Base-by-base conservation (phyloP, 2,797 vertebrate species). In the Galaxias olidus region DNA sequence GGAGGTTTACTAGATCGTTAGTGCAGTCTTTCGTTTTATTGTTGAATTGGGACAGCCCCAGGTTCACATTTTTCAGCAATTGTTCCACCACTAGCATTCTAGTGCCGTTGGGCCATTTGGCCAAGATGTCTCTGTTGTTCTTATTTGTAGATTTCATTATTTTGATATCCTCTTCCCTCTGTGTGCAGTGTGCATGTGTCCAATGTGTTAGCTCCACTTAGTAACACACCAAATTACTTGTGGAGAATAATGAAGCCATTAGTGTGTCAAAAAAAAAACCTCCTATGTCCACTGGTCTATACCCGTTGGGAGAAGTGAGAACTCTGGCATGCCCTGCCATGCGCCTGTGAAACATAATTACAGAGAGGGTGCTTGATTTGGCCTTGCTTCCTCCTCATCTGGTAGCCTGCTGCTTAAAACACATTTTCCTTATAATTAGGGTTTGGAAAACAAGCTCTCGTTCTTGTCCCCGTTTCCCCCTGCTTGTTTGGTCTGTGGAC, bases 351-450 rank as follows among this genome's bases (percentile, higher is more conserved):
- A 90, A 85, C 82, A 71, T 92, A 91, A 93, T 93, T 92, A 92
- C 89, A 92, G 89, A 88, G 82, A 74, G 85, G 84, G 84, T 83
- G 86, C 86, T 85, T 86, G 89, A 90, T 92, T 91, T 92, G 91
- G 91, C 88, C 81, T 89, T 84, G 91, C 88, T 92, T 90, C 88
- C 90, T 92, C 87, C 86, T 92, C 91, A 92, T 93, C 89, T 93
- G 92, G 90, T 90, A 86, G 89, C 90, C 90, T 88, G 90, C 90
- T 92, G 91, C 87, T 90, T 75, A 67, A 85, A 88, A 86, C 86
- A 87, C 87, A 85, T 88, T 88, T 86, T 89, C 76, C 85, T 82
- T 88, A 85, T 91, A 92, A 93, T 93, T 91, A 92, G 89, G 81
- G 76, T 73, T 87, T 83, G 86, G 86, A 90, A 88, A 91, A 93